A percentile compares a stretch with the other conserved stretches of the same genome.
Conservation (phyloP, 2,888 invertebrate genomes). For the Mystacides longicornis region DNA sequence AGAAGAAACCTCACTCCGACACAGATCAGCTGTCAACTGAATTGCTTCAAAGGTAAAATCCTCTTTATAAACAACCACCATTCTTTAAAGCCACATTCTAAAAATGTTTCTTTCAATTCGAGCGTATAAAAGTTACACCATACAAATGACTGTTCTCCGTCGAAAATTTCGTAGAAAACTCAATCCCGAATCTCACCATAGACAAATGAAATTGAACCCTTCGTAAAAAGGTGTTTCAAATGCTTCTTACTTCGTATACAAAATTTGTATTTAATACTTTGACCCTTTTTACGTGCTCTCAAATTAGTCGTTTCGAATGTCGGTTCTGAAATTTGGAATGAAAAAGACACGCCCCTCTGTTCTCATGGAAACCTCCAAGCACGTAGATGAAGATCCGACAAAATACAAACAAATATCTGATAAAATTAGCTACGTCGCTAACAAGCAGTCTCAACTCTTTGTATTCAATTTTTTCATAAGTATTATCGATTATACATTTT, state of each 20-base stretch:
- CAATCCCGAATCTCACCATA: neutral
- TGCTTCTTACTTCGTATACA: neutral
- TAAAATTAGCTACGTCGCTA: neutral
- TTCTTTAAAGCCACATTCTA: neutral
- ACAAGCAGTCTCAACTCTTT: too few relatives aligned
- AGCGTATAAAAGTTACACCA: neutral
- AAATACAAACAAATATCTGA: neutral
- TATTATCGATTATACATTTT: too few relatives aligned
- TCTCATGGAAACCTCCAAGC: neutral
- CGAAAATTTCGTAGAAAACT: neutral
- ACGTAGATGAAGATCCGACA: neutral
- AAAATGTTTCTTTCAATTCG: neutral
- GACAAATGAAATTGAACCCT: neutral
- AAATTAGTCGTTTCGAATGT: neutral
- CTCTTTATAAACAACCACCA: neutral
- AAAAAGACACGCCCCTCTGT: neutral
- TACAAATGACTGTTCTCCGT: neutral
- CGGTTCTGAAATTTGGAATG: neutral
- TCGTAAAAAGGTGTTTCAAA: neutral
- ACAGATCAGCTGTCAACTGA: slow-evolving; percentile 1
- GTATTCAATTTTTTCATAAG: too few relatives aligned
- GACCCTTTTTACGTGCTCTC: neutral
- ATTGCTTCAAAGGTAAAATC: too few relatives aligned
- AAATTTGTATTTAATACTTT: neutral
- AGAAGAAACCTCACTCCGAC: neutral